Base-by-base conservation (phyloP, 2,888 invertebrate genomes). In the Scaptomyza caliginosa region DNA sequence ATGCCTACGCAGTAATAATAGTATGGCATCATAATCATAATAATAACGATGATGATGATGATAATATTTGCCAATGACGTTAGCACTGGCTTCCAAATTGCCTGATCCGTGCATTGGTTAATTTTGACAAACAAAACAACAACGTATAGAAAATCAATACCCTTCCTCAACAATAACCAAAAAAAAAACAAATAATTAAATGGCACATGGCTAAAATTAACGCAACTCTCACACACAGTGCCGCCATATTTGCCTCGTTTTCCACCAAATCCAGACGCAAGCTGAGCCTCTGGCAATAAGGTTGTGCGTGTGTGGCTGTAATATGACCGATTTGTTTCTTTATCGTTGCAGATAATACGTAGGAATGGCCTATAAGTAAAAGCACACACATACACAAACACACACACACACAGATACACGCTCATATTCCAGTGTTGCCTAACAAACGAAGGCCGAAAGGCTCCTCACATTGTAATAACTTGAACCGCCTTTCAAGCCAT, bases 271-370 rank as follows among this genome's bases (percentile, higher is more conserved):
- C 36, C 75, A 46, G 43, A 68, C 58, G 24, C 42, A 42, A 48
- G 21, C 34, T 38, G 50, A 74, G 45, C 67, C 55, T 55, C 66
- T 17, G 30, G 23, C 21, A 38, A 46, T 42, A 38, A 60, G 58
- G 62, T 50, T 65, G 78, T 82, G 75, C 68, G 76, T 82, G 80
- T 59, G 57, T 68, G 13, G 43, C 8, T 49, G 57, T 54, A 55
- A 69, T 74, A 57, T 62, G 54, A 52, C 56, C 56, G 57, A 68
- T 87, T 74, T 77, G 75, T 49, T 72, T 62, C 75, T 82, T 57
- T 78, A 77, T 81, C 82, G 76, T 81, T 81, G 62, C 79, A 81
- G 81, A 85, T 81, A 87, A 85, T 72, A 83, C 75, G 78, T 66
- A 82, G 72, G 72, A 52, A 87, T 87, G 81, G 82, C 72, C 75